Conservation (phyloP, 2,113 vertebrate genomes). For the Lagopus leucura region DNA sequence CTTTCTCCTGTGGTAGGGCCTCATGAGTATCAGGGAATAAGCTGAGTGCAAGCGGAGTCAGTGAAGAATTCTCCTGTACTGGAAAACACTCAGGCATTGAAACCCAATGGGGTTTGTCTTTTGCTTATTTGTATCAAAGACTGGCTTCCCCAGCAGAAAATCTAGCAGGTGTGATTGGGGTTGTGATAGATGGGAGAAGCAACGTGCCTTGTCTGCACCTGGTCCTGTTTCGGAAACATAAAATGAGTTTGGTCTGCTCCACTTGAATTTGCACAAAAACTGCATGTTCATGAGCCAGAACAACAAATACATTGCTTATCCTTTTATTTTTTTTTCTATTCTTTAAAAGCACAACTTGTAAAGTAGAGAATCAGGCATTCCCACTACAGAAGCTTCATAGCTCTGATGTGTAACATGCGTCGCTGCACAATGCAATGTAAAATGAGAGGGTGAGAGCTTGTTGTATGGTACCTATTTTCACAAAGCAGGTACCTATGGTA, state of each 20-base stretch:
- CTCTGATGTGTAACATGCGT: background rate
- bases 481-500: no score
- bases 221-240: background rate
- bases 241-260: background rate
- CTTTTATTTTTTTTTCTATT: background rate
- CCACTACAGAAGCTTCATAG: background rate
- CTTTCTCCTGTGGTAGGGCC: background rate
- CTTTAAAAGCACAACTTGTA: background rate
- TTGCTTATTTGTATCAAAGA: background rate
- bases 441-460: background rate
- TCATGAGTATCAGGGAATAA: background rate
- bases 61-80: background rate
- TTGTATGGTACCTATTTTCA: no score
- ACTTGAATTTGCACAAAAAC: background rate
- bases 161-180: accelerated
- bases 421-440: background rate
- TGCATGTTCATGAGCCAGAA: background rate
- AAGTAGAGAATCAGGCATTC: background rate
- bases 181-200: background rate
- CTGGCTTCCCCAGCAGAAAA: background rate
- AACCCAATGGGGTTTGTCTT: background rate
- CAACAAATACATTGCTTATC: background rate
- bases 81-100: background rate
- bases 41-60: background rate
- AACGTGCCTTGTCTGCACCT: background rate